phyloP scores from a whole-genome alignment of 1,140 invertebrate species.

The Phortica variegata region DNA sequence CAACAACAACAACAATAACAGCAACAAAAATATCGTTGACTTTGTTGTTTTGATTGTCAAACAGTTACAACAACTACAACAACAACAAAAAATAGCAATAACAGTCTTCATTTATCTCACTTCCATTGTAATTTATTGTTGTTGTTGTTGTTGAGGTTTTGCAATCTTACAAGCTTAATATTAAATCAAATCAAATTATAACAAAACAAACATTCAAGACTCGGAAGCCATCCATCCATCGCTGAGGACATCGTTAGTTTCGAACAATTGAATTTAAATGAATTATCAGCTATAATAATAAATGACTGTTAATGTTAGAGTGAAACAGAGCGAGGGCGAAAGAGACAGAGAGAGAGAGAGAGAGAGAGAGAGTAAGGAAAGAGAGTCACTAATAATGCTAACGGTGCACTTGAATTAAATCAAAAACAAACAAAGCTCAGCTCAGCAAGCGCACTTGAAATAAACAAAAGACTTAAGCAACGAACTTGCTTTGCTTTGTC shows the following conservation, averaged over 20 bases:
- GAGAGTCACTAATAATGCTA: no score
- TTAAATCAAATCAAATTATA: not conserved
- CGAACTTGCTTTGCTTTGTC: conserved; percentile 10
- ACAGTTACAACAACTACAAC: not conserved
- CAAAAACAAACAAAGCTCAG: not conserved
- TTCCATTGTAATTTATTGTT: no score
- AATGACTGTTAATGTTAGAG: not conserved
- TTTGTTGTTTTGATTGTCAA: conserved; percentile 7
- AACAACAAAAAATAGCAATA: not conserved
- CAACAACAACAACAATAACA: conserved; percentile 8
- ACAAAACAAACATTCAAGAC: not conserved
- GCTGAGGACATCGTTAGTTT: not conserved
- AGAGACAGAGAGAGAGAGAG: no score
- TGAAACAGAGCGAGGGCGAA: no score
- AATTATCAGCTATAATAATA: not conserved
- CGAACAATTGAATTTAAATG: not conserved
- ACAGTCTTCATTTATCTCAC: not conserved
- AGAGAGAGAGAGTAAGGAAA: no score
- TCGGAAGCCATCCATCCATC: not conserved
- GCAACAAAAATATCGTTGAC: not conserved
- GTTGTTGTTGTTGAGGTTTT: no score
- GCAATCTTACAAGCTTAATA: not conserved
- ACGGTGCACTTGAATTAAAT: no score
- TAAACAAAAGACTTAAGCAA: conserved; percentile 25
- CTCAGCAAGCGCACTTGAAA: not conserved